A percentile compares a stretch with the other conserved stretches of the same genome.
These are phyloP conservation scores for Platygyra sinensis DNA, from an alignment of 64 coral and sea anemone genomes.

Conservation along the genomic window DNA sequence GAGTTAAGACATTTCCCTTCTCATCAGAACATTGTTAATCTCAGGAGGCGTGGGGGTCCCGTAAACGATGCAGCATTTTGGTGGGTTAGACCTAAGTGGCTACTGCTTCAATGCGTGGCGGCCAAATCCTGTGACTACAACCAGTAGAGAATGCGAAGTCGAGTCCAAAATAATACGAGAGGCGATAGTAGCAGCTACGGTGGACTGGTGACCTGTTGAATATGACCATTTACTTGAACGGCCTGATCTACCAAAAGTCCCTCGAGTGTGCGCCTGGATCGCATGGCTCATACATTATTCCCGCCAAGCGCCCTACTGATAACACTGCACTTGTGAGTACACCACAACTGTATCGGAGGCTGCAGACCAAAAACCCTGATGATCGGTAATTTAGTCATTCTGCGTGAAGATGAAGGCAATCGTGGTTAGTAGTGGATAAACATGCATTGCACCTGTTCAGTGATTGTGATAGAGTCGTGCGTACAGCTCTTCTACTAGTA, in stretches of 20 bases:
- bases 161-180: too few species aligned
- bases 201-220: constrained; percentile 16
- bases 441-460: constrained; percentile 21
- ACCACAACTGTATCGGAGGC: not conserved
- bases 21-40: too few species aligned
- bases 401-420: constrained; percentile 54
- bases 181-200: too few species aligned
- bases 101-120: too few species aligned
- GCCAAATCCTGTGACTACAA: too few species aligned
- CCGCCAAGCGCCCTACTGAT: too few species aligned
- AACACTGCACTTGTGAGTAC: constrained; percentile 79
- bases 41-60: too few species aligned
- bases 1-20: too few species aligned
- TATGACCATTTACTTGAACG: not conserved
- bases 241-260: constrained; percentile 15
- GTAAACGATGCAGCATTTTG: too few species aligned
- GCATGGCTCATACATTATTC: constrained; percentile 19
- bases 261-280: constrained; percentile 54
- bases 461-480: constrained; percentile 50
- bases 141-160: too few species aligned
- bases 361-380: not conserved
- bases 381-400: constrained; percentile 43
- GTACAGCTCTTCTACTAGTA: constrained; percentile 8
- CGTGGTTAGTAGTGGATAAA: constrained; percentile 49
- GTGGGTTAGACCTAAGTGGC: too few species aligned